Evolutionary conservation across 2,113 vertebrate species (phyloP).

Genomic region (Stegostoma tigrinum): DNA sequence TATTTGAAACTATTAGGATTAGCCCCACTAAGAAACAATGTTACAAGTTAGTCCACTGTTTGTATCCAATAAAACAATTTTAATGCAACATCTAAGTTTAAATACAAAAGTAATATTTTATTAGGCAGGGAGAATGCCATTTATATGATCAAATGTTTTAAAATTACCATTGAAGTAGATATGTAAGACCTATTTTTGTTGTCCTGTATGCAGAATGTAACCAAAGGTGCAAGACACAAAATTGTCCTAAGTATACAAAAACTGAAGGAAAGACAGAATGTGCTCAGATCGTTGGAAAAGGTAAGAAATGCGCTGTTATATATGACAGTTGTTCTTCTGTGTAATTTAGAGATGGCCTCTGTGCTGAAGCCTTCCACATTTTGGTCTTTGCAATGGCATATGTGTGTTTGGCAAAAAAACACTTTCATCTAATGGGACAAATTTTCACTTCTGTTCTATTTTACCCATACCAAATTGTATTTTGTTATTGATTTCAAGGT

Average conservation of each 20-base stretch:
- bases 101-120: background rate
- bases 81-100: background rate
- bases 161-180: background rate
- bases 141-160: background rate
- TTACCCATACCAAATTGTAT: background rate
- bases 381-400: background rate
- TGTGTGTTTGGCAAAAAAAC: background rate
- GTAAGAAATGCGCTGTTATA: slow-evolving; percentile 54
- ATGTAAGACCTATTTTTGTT: background rate
- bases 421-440: background rate
- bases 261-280: slow-evolving; percentile 87
- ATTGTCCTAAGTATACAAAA: slow-evolving; percentile 98
- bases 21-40: background rate
- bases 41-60: background rate
- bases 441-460: background rate
- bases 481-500: background rate
- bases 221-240: slow-evolving; percentile 97
- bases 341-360: background rate
- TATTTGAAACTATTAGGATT: background rate
- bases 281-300: slow-evolving; percentile 91
- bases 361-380: background rate
- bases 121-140: background rate
- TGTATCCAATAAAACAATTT: background rate
- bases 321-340: background rate
- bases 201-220: slow-evolving; percentile 75